Percentiles rank a stretch among this genome's conserved stretches.
Evolutionary conservation across 2,888 invertebrate genomes (phyloP).

Genomic region (Pristionchus fissidentatus): DNA sequence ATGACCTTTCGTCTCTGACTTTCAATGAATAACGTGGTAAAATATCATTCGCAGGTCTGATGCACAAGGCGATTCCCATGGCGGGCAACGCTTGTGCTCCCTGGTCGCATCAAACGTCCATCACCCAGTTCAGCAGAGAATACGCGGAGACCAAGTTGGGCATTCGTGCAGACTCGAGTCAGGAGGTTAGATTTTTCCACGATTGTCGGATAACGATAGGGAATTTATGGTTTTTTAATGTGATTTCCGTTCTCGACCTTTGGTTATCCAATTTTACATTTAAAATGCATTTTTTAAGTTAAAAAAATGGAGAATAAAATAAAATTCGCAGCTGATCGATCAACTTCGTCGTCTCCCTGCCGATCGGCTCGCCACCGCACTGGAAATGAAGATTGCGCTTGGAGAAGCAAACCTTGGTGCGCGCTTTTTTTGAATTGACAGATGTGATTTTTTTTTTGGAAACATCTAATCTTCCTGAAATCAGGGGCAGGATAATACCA

Average conservation of each 20-base stretch:
- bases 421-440: too few relatives aligned
- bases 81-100: not conserved
- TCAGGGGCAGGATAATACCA: too few relatives aligned
- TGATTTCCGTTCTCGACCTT: not conserved
- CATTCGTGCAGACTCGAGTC: not conserved
- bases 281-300: not conserved
- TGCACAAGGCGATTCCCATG: conserved; percentile 15
- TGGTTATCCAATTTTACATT: not conserved
- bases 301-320: too few relatives aligned
- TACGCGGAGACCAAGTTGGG: conserved; percentile 38
- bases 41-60: not conserved
- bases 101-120: not conserved
- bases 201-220: too few relatives aligned
- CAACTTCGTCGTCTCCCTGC: conserved; percentile 24
- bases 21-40: not conserved
- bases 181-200: conserved; percentile 4
- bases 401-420: not conserved
- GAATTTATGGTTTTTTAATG: too few relatives aligned
- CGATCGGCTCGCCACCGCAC: not conserved
- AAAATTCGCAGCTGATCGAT: not conserved
- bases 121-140: not conserved
- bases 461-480: too few relatives aligned
- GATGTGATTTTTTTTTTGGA: too few relatives aligned
- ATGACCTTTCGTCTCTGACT: not conserved
- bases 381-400: not conserved